These are phyloP conservation scores for Danio aesculapii DNA, from an alignment of 2,797 vertebrate species.

Conservation along the genomic window DNA sequence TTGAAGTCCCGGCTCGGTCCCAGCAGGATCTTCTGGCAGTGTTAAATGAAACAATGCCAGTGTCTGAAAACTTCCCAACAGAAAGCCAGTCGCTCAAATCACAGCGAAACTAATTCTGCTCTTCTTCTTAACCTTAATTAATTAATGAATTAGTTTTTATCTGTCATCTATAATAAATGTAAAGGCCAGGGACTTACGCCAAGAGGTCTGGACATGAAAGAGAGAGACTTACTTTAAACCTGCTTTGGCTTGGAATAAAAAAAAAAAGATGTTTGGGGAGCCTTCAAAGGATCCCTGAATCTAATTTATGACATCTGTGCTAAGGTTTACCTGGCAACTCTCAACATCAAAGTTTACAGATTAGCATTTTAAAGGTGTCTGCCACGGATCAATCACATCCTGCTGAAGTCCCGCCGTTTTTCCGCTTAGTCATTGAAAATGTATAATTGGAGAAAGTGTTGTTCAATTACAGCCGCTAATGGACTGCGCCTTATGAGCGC, in stretches of 20 bases:
- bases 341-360: slow-evolving; percentile 78
- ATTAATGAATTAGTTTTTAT: slow-evolving; percentile 52
- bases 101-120: slow-evolving; percentile 6
- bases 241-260: slow-evolving; percentile 75
- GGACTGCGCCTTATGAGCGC: slow-evolving; percentile 24
- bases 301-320: slow-evolving; percentile 78
- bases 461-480: slow-evolving; percentile 45
- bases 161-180: slow-evolving; percentile 75
- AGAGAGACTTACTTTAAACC: slow-evolving; percentile 73
- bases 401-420: slow-evolving; percentile 59
- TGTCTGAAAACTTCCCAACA: neutral
- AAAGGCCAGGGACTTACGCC: slow-evolving; percentile 73
- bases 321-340: slow-evolving; percentile 72
- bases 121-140: slow-evolving; percentile 41
- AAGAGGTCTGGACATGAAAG: slow-evolving; percentile 80
- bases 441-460: slow-evolving; percentile 53
- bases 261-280: slow-evolving; percentile 72
- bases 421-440: slow-evolving; percentile 59
- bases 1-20: slow-evolving; percentile 9
- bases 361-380: slow-evolving; percentile 73
- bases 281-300: slow-evolving; percentile 79
- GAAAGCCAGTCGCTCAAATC: neutral
- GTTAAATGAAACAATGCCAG: slow-evolving; percentile 7
- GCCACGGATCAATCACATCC: slow-evolving; percentile 63
- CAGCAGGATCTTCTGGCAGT: neutral